Base-by-base conservation (phyloP, 2,888 invertebrate species). In the Cartodere bifasciata region DNA sequence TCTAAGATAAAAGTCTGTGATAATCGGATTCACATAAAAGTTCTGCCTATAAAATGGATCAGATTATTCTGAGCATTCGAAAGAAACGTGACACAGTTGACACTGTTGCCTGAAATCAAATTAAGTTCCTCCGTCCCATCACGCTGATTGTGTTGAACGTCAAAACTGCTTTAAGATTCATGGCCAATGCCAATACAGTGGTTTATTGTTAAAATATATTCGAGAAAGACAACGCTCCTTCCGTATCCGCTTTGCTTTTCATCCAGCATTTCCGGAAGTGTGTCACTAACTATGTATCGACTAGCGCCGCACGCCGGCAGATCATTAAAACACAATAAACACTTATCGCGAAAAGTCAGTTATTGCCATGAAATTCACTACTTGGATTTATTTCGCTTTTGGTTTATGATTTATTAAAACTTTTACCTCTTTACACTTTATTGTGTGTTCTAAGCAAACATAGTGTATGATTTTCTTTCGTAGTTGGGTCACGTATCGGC, bases 271-370 rank as follows among this genome's bases (percentile, higher is more conserved):
- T 50, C 49, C 51, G 51, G 49, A 49, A 48, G 48, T 48, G 49
- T 46, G 52, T n/a, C n/a, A 47, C 45, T 50, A 48, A 47, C 44
- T 40, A n/a, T n/a, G n/a, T n/a, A n/a, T n/a, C 41, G 38, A 38
- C 40, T 35, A 44, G 42, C 45, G 47, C 46, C 48, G 40, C 47
- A 42, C 45, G 44, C 44, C 45, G 45, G 38, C 47, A 47, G 39
- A 49, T 52, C 51, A 53, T 55, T 55, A 52, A 55, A 53, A 48
- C 48, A 47, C 52, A 52, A 52, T 52, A 49, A 51, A 49, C 51
- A 52, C 50, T 54, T 53, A 53, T 52, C 50, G 50, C 45, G 48
- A 49, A 50, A 46, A 47, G 45, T 48, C 50, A 47, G 49, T 49
- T 50, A 48, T 50, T 43, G 47, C 46, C 41, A 48, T 52, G 45